Conservation (phyloP, 2,797 vertebrate species). For the Hydrolagus colliei region DNA sequence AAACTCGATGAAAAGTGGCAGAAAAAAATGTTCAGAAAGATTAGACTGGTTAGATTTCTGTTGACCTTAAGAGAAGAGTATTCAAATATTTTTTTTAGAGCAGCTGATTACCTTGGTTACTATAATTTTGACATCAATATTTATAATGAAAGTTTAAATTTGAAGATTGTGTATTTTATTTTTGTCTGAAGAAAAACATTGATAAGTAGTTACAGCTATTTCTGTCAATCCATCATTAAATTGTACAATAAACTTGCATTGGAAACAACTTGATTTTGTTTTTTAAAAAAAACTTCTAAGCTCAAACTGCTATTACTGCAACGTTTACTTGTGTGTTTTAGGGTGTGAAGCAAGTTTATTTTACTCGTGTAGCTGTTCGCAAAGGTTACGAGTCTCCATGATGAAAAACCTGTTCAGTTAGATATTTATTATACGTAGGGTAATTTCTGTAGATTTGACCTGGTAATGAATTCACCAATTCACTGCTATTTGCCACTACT, state of each 20-base stretch:
- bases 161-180: neutral
- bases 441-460: slow-evolving; percentile 16
- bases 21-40: slow-evolving; percentile 26
- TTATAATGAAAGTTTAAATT: slow-evolving; percentile 12
- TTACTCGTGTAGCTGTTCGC: neutral
- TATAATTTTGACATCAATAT: slow-evolving; percentile 4
- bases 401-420: neutral
- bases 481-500: slow-evolving; percentile 58
- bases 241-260: neutral
- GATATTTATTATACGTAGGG: slow-evolving; percentile 16
- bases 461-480: slow-evolving; percentile 13
- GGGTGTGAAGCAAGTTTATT: slow-evolving; percentile 15
- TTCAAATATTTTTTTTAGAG: slow-evolving; percentile 34
- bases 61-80: neutral
- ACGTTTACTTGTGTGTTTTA: slow-evolving; percentile 2
- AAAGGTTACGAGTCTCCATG: neutral
- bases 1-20: slow-evolving; percentile 29
- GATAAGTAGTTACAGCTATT: neutral
- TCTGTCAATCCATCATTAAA: slow-evolving; percentile 10
- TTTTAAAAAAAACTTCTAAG: neutral
- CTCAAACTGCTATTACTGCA: neutral
- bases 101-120: slow-evolving; percentile 33
- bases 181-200: slow-evolving; percentile 3
- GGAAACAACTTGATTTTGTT: slow-evolving; percentile 6
- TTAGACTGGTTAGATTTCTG: slow-evolving; percentile 27